phyloP scores from a whole-genome alignment of 2,888 invertebrate species.

The Coelogynopora nodosa region DNA sequence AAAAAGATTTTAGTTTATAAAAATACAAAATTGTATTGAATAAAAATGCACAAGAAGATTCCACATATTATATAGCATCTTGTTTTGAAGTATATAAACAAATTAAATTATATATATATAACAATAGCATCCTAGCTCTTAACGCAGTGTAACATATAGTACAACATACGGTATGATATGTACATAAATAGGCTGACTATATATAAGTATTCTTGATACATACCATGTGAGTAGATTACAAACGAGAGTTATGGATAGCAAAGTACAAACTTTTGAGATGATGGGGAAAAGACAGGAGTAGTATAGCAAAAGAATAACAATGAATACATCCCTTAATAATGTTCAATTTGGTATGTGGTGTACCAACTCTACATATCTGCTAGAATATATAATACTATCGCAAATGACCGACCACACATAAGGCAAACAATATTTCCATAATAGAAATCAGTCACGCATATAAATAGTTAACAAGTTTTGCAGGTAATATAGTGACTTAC shows the following conservation, averaged over 20 bases:
- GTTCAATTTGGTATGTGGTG: too few species aligned
- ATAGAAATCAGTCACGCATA: background rate
- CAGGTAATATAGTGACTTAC: background rate
- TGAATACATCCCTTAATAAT: too few species aligned
- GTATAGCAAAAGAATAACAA: background rate
- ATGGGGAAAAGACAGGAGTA: background rate
- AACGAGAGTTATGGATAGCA: too few species aligned
- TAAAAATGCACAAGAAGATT: background rate
- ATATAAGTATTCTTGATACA: too few species aligned
- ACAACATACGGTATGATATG: too few species aligned
- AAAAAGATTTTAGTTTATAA: constrained; percentile 1
- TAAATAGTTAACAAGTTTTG: too few species aligned
- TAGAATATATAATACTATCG: too few species aligned
- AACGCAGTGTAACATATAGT: too few species aligned
- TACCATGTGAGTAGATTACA: too few species aligned
- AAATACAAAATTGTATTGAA: constrained; percentile 23
- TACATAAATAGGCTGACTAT: too few species aligned
- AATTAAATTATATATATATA: background rate
- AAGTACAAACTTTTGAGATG: background rate
- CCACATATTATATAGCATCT: background rate
- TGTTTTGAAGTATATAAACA: background rate
- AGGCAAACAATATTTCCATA: constrained; percentile 1
- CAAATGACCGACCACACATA: too few species aligned
- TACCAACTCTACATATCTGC: too few species aligned
- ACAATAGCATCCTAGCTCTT: background rate